Evolutionary conservation across 2,888 invertebrate genomes (phyloP).

Genomic region (Drosophila mimica): DNA sequence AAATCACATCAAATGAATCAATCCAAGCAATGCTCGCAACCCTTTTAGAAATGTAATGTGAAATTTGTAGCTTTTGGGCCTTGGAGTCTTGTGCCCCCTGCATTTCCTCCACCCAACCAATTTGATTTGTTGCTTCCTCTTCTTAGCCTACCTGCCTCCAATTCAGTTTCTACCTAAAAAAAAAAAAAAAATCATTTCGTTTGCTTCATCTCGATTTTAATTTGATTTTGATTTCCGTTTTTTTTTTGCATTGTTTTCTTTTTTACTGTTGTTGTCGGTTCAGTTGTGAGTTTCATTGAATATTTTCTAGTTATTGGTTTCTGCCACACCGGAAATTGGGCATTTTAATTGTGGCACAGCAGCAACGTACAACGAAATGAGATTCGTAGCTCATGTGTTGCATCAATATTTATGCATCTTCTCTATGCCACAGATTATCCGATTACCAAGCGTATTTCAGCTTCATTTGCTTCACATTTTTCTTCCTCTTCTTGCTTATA

Average conservation of each 20-base stretch:
- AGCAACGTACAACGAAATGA: constrained; percentile 2
- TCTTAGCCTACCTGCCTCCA: neutral
- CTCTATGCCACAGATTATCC: constrained; percentile 20
- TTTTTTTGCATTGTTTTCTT: constrained; percentile 20
- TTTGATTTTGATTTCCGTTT: constrained; percentile 61
- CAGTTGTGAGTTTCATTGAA: constrained; percentile 10
- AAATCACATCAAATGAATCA: neutral
- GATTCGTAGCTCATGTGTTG: constrained; percentile 42
- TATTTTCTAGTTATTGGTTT: constrained; percentile 5
- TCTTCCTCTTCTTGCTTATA: neutral
- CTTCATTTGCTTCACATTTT: constrained; percentile 32
- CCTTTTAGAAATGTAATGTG: neutral
- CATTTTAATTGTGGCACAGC: constrained; percentile 33
- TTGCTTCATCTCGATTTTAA: constrained; percentile 58
- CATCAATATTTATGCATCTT: constrained; percentile 62
- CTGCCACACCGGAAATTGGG: constrained; percentile 56
- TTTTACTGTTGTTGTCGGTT: constrained; percentile 10
- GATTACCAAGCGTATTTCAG: constrained; percentile 28
- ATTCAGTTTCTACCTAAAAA: constrained; percentile 25
- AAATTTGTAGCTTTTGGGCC: neutral
- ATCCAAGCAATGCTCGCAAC: neutral
- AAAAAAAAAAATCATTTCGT: constrained; percentile 1
- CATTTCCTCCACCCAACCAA: neutral
- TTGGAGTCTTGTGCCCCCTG: neutral
- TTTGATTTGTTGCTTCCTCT: constrained; percentile 14